phyloP scores from a whole-genome alignment of 2,797 vertebrate genomes.

The Melanotaenia boesemani region DNA sequence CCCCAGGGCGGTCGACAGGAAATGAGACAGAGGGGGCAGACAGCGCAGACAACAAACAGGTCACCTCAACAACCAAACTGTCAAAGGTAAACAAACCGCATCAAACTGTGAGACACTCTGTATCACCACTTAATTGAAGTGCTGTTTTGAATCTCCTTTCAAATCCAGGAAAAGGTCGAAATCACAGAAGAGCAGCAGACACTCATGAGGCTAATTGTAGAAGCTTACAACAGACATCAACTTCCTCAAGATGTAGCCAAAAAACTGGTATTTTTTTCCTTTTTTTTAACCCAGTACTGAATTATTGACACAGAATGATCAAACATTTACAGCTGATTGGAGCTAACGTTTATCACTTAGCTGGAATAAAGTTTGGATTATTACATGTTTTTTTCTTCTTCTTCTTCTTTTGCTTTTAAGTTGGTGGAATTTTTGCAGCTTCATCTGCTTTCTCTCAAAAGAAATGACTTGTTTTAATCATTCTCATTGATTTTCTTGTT shows the following conservation, averaged over 20 bases:
- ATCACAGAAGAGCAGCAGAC: conserved; percentile 89
- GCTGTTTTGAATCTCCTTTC: conserved; percentile 43
- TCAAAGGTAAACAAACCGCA: conserved; percentile 69
- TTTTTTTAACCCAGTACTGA: not conserved
- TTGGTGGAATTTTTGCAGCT: not conserved
- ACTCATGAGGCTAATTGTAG: conserved; percentile 89
- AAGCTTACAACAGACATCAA: conserved; percentile 92
- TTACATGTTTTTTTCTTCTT: not conserved
- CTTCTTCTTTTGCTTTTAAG: not conserved
- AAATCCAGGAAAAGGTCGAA: conserved; percentile 90
- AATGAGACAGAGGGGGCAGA: conserved; percentile 87
- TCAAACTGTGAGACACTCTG: not conserved
- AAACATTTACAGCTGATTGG: not conserved
- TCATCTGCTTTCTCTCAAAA: not conserved
- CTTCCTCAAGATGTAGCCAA: conserved; percentile 95
- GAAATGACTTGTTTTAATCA: not conserved
- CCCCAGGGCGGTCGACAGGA: conserved; percentile 76
- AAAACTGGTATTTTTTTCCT: conserved; percentile 87
- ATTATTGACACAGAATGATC: not conserved
- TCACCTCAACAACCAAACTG: conserved; percentile 92
- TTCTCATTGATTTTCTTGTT: conserved; percentile 11
- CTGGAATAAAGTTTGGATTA: not conserved
- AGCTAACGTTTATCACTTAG: not conserved
- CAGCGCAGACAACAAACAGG: conserved; percentile 88
- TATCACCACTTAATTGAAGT: not conserved